Percentiles rank a stretch among this genome's conserved stretches.
Conservation (phyloP, 2,797 vertebrate genomes). For the Helostoma temminkii region DNA sequence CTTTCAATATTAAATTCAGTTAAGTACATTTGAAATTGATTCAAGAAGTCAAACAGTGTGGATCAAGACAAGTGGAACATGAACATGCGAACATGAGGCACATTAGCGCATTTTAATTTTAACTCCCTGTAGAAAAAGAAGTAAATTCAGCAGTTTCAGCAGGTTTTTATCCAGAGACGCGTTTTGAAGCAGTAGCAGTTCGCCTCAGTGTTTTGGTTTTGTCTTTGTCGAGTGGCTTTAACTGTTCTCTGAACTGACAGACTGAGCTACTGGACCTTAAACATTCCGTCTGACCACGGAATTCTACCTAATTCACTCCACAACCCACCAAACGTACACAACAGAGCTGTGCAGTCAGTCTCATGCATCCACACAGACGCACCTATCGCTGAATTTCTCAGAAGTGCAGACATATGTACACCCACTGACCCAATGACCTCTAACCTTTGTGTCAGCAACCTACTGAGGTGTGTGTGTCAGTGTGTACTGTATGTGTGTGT, state of each 20-base stretch:
- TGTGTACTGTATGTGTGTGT: conserved; percentile 24
- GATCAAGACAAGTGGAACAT: not conserved
- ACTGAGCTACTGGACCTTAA: conserved; percentile 63
- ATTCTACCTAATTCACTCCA: conserved; percentile 67
- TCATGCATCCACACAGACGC: conserved; percentile 23
- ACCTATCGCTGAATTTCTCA: conserved; percentile 31
- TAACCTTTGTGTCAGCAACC: conserved; percentile 35
- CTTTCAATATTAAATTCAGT: not conserved
- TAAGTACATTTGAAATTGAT: not conserved
- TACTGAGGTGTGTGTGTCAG: conserved; percentile 5
- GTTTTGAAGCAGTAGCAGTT: not conserved
- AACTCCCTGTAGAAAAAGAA: not conserved
- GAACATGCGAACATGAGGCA: not conserved
- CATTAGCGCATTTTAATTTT: not conserved
- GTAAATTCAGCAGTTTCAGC: not conserved
- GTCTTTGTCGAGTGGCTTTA: conserved; percentile 24
- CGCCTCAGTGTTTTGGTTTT: conserved; percentile 10
- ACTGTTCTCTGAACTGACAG: conserved; percentile 40
- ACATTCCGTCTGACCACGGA: conserved; percentile 74
- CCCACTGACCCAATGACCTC: conserved; percentile 63
- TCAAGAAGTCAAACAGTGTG: not conserved
- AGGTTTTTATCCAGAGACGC: not conserved
- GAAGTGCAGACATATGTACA: conserved; percentile 44
- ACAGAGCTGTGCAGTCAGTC: conserved; percentile 63
- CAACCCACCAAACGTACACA: conserved; percentile 46